Base-by-base conservation (phyloP, 2,113 vertebrate genomes). In the Spermophilus dauricus region DNA sequence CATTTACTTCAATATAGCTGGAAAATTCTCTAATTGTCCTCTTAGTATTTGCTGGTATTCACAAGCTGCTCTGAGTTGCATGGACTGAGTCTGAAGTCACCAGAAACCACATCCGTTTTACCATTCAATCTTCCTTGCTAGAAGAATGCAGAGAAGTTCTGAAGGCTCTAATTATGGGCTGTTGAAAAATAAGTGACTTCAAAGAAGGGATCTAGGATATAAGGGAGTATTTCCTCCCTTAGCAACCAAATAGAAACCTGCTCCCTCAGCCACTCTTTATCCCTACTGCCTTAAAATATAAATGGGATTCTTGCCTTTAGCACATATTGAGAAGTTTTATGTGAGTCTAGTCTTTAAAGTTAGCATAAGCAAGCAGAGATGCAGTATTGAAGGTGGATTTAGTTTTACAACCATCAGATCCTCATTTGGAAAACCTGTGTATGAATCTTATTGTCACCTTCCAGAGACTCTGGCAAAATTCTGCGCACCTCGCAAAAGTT, bases 151-250 rank as follows among this genome's bases (percentile, higher is more conserved):
- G 77, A 95, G 83, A 76, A 30, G 18, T 13, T 77, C 88, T 42
- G 5, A 76, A 91, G 34, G 10, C n/a, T 93, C 30, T 72, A 18
- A 58, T 56, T 90, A 83, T 53, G 63, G 28, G 28, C 51, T 81
- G 32, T 56, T 20, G 65, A 73, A 91, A 95, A 91, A n/a, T 14
- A 65, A 1, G 56, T 45, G 51, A 83, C 42, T 96, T 94, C 83
- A 86, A 82, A 91, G 91, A 86, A 58, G 48, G 69, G 86, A 89
- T 77, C 12, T 83, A 42, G 89, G 70, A 53, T 75, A n/a, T 51
- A 93, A 72, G 70, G 65, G 58, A 72, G 65, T 75, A 28, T 86
- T 93, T 97, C 56, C 65, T 96, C 24, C 53, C 70, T 86, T 93
- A 95, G 83, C 63, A 89, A 87, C 83, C 83, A 67, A 37, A 48